These are phyloP conservation scores for Paramacrobiotus metropolitanus DNA, from an alignment of 1,140 invertebrate species.

Conservation along the genomic window DNA sequence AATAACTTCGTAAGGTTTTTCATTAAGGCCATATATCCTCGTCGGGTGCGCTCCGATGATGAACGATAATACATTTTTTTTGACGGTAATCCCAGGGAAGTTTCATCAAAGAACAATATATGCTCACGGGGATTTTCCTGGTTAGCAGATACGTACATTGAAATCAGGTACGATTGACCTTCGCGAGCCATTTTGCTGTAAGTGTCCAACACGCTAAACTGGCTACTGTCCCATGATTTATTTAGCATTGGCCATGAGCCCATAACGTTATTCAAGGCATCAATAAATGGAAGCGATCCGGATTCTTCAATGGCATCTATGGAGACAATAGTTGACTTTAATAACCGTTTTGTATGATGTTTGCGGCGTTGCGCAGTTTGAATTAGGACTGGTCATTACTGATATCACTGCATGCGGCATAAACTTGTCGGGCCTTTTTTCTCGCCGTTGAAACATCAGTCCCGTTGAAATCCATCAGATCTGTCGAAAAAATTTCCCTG, in stretches of 20 bases:
- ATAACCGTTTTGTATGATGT: too few species aligned
- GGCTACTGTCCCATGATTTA: neutral
- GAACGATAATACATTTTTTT: slow-evolving; percentile 1
- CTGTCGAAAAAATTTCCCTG: neutral
- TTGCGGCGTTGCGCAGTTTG: too few species aligned
- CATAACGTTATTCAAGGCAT: neutral
- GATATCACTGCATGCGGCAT: neutral
- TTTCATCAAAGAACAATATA: neutral
- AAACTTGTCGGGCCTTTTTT: neutral
- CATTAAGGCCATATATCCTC: neutral
- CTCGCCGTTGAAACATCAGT: neutral
- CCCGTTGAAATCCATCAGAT: neutral
- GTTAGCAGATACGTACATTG: neutral
- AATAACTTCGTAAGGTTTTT: neutral
- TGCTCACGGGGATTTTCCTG: slow-evolving; percentile 2
- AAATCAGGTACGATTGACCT: neutral
- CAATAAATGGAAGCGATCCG: neutral
- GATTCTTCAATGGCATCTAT: neutral
- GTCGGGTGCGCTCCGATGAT: neutral
- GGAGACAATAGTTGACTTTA: too few species aligned
- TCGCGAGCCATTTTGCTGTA: neutral
- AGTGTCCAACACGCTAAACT: neutral
- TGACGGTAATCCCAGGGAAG: neutral
- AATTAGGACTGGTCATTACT: neutral
- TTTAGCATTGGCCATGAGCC: neutral